A percentile compares a stretch with the other conserved stretches of the same genome.
Conservation (phyloP, 2,888 invertebrate species). For the Acronicta aceris region DNA sequence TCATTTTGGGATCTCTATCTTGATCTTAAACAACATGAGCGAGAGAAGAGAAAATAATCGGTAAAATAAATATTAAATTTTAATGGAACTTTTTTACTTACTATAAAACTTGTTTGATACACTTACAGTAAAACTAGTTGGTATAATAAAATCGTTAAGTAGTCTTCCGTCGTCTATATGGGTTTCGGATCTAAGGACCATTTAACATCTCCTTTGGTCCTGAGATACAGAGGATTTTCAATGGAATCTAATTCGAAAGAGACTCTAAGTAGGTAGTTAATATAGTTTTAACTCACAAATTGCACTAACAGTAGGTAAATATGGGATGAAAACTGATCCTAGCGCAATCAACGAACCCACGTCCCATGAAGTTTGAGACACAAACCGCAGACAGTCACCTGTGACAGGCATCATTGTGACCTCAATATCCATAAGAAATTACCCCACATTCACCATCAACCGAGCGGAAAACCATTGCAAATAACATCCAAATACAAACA, state of each 20-base stretch:
- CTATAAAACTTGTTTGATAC: too few species aligned
- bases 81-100: too few species aligned
- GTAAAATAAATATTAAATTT: too few species aligned
- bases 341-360: conserved; percentile 49
- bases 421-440: conserved; percentile 55
- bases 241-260: too few species aligned
- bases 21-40: too few species aligned
- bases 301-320: conserved; percentile 48
- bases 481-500: conserved; percentile 61
- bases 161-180: too few species aligned
- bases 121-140: too few species aligned
- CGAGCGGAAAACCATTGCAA: conserved; percentile 47
- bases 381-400: conserved; percentile 55
- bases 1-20: too few species aligned
- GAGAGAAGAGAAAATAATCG: too few species aligned
- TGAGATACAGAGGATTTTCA: not conserved
- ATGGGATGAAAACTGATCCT: conserved; percentile 48
- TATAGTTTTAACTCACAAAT: conserved; percentile 23
- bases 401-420: conserved; percentile 52
- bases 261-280: conserved; percentile 3
- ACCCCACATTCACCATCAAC: conserved; percentile 55
- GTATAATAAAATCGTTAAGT: too few species aligned
- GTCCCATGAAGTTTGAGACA: conserved; percentile 55
- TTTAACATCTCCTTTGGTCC: not conserved
- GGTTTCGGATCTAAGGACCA: too few species aligned